phyloP scores from a whole-genome alignment of 2,797 vertebrate species.

The Cephalopachus bancanus region DNA sequence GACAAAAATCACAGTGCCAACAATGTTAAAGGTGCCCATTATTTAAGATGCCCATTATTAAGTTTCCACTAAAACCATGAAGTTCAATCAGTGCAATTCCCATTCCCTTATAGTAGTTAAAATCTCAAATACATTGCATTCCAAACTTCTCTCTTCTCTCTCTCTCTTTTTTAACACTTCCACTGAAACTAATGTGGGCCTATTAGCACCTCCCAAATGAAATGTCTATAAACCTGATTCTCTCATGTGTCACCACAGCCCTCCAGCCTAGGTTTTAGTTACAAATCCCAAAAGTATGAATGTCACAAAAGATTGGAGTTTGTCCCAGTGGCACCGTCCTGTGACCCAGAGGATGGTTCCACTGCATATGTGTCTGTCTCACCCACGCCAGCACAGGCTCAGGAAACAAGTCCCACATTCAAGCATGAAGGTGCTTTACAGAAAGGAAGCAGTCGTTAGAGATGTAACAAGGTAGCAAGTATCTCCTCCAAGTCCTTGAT shows the following conservation, averaged over 20 bases:
- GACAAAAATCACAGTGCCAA: neutral
- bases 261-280: neutral
- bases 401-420: neutral
- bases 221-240: neutral
- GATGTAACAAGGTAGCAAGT: neutral
- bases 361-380: neutral
- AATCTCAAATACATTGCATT: neutral
- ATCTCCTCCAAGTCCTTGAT: neutral
- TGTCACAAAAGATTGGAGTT: neutral
- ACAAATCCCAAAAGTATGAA: neutral
- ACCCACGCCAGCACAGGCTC: neutral
- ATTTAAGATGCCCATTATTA: neutral
- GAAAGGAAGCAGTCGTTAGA: neutral
- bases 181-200: neutral
- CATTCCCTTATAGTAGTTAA: neutral
- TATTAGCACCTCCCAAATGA: neutral
- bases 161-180: neutral
- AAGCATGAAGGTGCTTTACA: neutral
- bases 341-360: too few relatives aligned
- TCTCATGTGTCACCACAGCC: neutral
- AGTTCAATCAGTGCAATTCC: neutral
- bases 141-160: neutral
- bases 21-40: neutral
- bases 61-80: neutral
- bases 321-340: neutral